A percentile compares a stretch with the other conserved stretches of the same genome.
Evolutionary conservation across 2,113 vertebrate species (phyloP).

Genomic region (Channa maculata): DNA sequence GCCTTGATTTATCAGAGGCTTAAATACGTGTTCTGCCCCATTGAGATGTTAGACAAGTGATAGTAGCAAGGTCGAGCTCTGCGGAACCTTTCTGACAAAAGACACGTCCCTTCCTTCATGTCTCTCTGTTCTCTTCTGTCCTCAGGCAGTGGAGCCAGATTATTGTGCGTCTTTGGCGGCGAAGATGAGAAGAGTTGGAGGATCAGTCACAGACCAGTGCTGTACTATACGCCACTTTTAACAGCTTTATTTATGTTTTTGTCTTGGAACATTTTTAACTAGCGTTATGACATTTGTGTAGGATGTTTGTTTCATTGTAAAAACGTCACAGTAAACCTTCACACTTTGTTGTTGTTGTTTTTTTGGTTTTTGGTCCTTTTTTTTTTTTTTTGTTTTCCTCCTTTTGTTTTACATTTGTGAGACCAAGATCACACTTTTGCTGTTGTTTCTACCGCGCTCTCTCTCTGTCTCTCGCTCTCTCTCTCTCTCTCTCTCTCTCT

Average conservation of each 20-base stretch:
- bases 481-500: too few species aligned
- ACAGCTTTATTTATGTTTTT: constrained; percentile 94
- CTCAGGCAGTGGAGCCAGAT: constrained; percentile 68
- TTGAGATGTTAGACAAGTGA: constrained; percentile 33
- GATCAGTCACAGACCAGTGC: constrained; percentile 85
- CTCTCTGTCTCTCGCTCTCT: too few species aligned
- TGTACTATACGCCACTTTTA: constrained; percentile 90
- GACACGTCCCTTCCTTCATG: background rate
- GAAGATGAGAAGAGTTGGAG: constrained; percentile 64
- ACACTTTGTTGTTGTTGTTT: constrained; percentile 15
- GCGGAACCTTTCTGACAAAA: background rate
- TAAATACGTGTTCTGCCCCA: constrained; percentile 36
- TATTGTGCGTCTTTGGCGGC: constrained; percentile 61
- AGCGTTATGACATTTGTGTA: constrained; percentile 75
- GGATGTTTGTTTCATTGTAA: constrained; percentile 88
- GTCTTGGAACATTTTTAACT: constrained; percentile 79
- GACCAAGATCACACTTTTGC: constrained; percentile 78
- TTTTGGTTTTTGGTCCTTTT: constrained; percentile 1
- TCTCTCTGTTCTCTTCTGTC: constrained; percentile 26
- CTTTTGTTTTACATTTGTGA: background rate
- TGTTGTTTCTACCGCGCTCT: constrained; percentile 60
- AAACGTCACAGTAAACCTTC: constrained; percentile 76
- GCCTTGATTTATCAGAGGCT: background rate
- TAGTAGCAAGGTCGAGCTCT: background rate
- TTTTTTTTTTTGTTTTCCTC: constrained; percentile 5